A percentile compares a stretch with the other conserved stretches of the same genome.
These are phyloP conservation scores for Agrilus biguttatus DNA, from an alignment of 2,888 invertebrate genomes.

Conservation along the genomic window DNA sequence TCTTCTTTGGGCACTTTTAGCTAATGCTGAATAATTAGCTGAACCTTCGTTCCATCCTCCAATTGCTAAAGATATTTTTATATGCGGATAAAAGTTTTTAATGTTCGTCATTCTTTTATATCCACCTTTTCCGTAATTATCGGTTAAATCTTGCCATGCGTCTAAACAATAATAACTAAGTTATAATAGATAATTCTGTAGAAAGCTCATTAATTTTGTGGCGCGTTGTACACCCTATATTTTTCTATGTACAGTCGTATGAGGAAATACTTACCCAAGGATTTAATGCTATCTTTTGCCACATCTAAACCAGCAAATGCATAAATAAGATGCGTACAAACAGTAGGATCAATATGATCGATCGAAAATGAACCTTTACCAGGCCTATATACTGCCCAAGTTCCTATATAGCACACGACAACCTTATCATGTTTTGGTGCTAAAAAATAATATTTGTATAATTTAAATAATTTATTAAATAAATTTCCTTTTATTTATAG, in stretches of 20 bases:
- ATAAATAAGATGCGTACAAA: constrained; percentile 72
- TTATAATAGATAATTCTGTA: background rate
- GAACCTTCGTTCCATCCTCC: constrained; percentile 92
- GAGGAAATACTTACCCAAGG: constrained; percentile 41
- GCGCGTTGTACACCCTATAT: background rate
- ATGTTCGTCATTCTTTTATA: constrained; percentile 53
- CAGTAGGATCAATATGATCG: constrained; percentile 52
- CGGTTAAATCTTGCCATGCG: constrained; percentile 62
- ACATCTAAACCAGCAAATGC: constrained; percentile 67
- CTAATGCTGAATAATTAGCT: constrained; percentile 53
- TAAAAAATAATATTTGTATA: constrained; percentile 23
- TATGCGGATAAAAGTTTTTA: constrained; percentile 50
- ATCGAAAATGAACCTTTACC: constrained; percentile 48
- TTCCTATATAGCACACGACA: constrained; percentile 67
- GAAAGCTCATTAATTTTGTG: background rate
- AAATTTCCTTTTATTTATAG: no score
- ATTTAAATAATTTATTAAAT: background rate
- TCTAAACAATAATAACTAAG: constrained; percentile 33
- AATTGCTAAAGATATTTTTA: constrained; percentile 61
- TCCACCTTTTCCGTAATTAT: constrained; percentile 58
- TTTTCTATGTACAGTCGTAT: background rate
- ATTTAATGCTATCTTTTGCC: constrained; percentile 48
- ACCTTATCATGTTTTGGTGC: constrained; percentile 58
- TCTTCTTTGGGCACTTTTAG: constrained; percentile 46
- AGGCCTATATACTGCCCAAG: constrained; percentile 66